Base-by-base conservation (phyloP, 2,888 invertebrate genomes). In the Stramonita haemastoma region DNA sequence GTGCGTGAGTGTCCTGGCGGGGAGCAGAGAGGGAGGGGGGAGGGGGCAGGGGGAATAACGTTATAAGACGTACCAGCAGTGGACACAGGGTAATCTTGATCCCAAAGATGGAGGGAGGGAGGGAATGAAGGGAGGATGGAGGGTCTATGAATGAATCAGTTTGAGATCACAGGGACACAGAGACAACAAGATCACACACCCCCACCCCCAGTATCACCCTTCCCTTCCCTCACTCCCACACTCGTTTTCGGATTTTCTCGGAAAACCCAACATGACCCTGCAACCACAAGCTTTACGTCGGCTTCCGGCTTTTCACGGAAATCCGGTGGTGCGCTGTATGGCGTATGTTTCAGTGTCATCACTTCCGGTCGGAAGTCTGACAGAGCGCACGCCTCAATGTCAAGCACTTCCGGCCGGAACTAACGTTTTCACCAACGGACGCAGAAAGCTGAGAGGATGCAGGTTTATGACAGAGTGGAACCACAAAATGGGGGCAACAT, bases 151-250 rank as follows among this genome's bases (percentile, higher is more conserved):
- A 66, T 66, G 19, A 22, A 26, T 73, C n/a, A 73, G 73, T 22
- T 17, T 83, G 81, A 83, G 81, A 83, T 83, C 81, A 83, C 81
- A 83, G 81, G 46, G 81, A 83, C 81, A 83, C 17, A n/a, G 2
- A 34, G 4, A 83, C 36, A 83, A 22, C 46, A 46, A 36, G 5
- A 83, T 17, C 26, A 73, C n/a, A n/a, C n/a, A 6, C 73, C 0
- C n/a, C 13, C 60, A 19, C 22, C 60, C 60, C 60, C 22, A 8
- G 11, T 57, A 17, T 57, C 57, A 13, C 60, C 60, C 22, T 13
- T 15, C 46, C 46, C 46, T 46, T 46, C 46, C 8, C 46, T 8
- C 46, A 46, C 46, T 46, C 46, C 2, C 46, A 46, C 8, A 46
- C 46, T 46, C 46, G 46, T 46, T 5, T 46, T 46, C 46, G 46